Base-by-base conservation (phyloP, 1,140 invertebrate species). In the Trichonephila clavipes region DNA sequence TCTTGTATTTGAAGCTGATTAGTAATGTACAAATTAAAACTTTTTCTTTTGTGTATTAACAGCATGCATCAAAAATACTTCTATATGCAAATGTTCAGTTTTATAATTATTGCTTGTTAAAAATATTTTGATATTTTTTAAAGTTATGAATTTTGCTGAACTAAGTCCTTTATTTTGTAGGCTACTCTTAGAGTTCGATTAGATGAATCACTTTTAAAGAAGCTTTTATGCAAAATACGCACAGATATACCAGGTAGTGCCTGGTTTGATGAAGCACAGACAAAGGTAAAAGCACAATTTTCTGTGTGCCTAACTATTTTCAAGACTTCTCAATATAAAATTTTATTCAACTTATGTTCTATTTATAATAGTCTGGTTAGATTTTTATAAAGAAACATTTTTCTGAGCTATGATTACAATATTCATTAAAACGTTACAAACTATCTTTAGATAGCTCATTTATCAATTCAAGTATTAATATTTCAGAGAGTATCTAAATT, bases 211-310 rank as follows among this genome's bases (percentile, higher is more conserved):
- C 95, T 98, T 14, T 96, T 97, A 2, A 97, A 97, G 92, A 96
- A 96, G 95, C 96, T 98, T 62, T 95, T 97, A 34, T 96, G 96
- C 89, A 97, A 97, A 95, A 97, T 98, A 92, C 97, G 97, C 95
- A 97, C 96, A 94, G 96, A 96, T 94, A 95, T 95, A 90, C 95
- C 97, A 18, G 96, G 97, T 81, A 97, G 98, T 94, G 96, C 96
- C 6, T 98, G 98, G 97, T 99, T 99, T 96, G 98, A 99, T 95
- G 97, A 98, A 91, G 96, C 98, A 18, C 97, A 98, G 96, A 95
- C 95, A 24, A 96, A 96, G 95, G 96, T 96, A 95, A 95, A 40
- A 72, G 1, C 72, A 14, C 7, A 51, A 51, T 51, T 51, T 51
- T 12, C 51, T 51, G 6, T 51, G 51, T 51, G 51, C 1, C 10